phyloP scores from a whole-genome alignment of 1,140 invertebrate genomes.

The Cotesia chilonis region DNA sequence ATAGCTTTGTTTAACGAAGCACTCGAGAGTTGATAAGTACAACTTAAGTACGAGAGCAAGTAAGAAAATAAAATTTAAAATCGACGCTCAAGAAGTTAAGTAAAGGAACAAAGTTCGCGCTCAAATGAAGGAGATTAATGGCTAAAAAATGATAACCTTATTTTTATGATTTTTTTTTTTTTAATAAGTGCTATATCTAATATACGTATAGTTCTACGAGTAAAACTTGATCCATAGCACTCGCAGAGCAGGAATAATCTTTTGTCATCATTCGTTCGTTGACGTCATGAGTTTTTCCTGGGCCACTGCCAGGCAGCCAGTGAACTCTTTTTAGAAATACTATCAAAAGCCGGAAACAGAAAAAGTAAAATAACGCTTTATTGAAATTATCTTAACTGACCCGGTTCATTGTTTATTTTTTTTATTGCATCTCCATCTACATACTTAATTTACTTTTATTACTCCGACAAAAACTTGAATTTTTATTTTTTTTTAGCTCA shows the following conservation, averaged over 20 bases:
- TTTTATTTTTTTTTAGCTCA: neutral
- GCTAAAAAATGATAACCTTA: neutral
- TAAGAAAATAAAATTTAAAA: neutral
- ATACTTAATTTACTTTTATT: neutral
- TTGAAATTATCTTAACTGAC: constrained; percentile 22
- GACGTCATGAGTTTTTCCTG: constrained; percentile 26
- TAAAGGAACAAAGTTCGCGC: neutral
- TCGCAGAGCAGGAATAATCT: neutral
- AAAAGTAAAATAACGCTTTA: constrained; percentile 8
- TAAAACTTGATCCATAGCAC: neutral
- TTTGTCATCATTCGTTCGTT: constrained; percentile 20
- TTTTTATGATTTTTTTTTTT: constrained; percentile 5
- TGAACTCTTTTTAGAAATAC: constrained; percentile 23
- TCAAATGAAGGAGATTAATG: neutral
- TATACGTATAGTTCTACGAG: neutral
- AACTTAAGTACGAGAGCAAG: neutral
- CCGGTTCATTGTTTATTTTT: constrained; percentile 12
- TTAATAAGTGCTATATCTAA: neutral
- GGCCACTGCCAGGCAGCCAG: constrained; percentile 5
- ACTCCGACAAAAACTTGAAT: neutral
- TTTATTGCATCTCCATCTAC: neutral
- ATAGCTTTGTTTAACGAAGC: neutral
- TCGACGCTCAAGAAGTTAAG: neutral
- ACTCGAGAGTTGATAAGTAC: constrained; percentile 1
- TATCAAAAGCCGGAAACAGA: neutral